Conservation (phyloP, 2,113 vertebrate genomes). For the Larimichthys crocea region DNA sequence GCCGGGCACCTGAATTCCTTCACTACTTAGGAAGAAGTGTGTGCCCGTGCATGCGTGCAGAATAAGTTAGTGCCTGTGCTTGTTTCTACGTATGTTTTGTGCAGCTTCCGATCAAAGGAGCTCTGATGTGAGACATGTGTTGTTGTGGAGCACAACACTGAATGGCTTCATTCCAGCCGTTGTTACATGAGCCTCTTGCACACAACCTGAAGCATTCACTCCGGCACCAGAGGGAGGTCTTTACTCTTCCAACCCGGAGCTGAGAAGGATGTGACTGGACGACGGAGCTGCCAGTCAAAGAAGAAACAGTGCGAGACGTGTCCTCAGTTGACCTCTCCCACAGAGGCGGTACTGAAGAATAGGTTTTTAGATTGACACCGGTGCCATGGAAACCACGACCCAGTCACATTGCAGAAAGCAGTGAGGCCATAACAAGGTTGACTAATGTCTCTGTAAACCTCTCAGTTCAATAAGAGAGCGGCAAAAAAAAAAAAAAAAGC, state of each 20-base stretch:
- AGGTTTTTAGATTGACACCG: conserved; percentile 65
- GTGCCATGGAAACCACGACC: conserved; percentile 66
- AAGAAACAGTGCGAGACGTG: conserved; percentile 50
- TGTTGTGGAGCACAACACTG: conserved; percentile 35
- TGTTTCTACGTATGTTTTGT: conserved; percentile 5
- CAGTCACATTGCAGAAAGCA: conserved; percentile 45
- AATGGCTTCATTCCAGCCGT: conserved; percentile 57
- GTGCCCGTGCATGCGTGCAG: background rate
- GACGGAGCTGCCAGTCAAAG: conserved; percentile 54
- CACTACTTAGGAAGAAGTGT: background rate
- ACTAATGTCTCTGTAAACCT: conserved; percentile 46
- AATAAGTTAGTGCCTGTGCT: background rate
- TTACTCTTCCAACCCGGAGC: background rate
- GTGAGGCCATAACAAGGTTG: conserved; percentile 53
- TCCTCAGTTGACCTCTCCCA: conserved; percentile 74
- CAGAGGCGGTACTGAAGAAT: conserved; percentile 38
- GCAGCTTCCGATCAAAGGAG: conserved; percentile 44
- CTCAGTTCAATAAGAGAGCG: conserved; percentile 39
- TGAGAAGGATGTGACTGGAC: conserved; percentile 54
- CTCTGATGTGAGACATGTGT: conserved; percentile 47
- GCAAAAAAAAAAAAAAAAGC: conserved; percentile 19
- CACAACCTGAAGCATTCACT: conserved; percentile 65
- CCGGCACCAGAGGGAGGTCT: conserved; percentile 43
- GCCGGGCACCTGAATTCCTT: conserved; percentile 21
- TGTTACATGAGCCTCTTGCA: conserved; percentile 65